Percentiles rank a stretch among this genome's conserved stretches.
Conservation (phyloP, 2,888 invertebrate species). For the Salticus scenicus region DNA sequence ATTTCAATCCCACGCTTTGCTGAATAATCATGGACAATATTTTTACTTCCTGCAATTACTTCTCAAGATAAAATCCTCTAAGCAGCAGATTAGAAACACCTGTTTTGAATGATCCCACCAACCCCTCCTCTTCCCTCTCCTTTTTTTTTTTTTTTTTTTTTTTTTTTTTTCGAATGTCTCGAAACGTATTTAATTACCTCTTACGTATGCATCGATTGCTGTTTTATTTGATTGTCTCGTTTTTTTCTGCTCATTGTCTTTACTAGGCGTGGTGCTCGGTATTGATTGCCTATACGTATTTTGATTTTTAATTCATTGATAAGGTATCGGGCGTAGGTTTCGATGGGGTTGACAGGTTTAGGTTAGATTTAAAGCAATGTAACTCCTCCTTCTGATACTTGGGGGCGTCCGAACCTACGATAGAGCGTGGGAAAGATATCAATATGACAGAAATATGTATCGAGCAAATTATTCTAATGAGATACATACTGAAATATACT, state of each 20-base stretch:
- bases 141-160: not conserved
- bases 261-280: conserved; percentile 38
- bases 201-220: conserved; percentile 25
- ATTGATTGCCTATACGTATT: conserved; percentile 47
- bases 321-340: conserved; percentile 56
- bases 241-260: conserved; percentile 10
- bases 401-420: conserved; percentile 23
- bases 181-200: conserved; percentile 51
- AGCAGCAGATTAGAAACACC: conserved; percentile 28
- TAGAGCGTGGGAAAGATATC: conserved; percentile 7
- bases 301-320: conserved; percentile 46
- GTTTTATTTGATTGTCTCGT: conserved; percentile 14
- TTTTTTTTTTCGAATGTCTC: not conserved
- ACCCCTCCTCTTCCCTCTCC: not conserved
- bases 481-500: not conserved
- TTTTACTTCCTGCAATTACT: conserved; percentile 58
- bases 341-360: conserved; percentile 55
- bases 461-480: conserved; percentile 2
- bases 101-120: conserved; percentile 19
- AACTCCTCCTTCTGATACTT: conserved; percentile 19
- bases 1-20: conserved; percentile 37
- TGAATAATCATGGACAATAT: conserved; percentile 34
- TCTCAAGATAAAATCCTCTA: conserved; percentile 9
- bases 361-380: conserved; percentile 24
- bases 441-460: not conserved